Base-by-base conservation (phyloP, 2,888 invertebrate species). In the Apoda limacodes region DNA sequence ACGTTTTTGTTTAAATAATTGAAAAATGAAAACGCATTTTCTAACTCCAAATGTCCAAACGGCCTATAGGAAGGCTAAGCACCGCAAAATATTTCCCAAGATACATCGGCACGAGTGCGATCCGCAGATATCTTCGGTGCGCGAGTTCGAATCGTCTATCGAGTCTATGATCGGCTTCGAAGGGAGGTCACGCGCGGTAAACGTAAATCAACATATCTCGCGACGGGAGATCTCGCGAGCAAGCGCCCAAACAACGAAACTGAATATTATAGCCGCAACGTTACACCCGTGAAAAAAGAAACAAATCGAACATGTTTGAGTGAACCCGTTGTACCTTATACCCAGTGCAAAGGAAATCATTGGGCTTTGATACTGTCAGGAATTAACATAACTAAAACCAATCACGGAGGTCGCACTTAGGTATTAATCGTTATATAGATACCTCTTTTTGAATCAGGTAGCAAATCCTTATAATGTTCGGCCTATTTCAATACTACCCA, bases 151-250 rank as follows among this genome's bases (percentile, higher is more conserved):
- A 74, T 76, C 74, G 71, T 72, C 74, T 78, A 78, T 78, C 78
- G 70, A 68, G 48, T 63, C 72, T 74, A 75, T 75, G 75, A 78
- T 76, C 78, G 74, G 65, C 62, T 66, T 57, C 60, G 69, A 59
- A 65, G 67, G 70, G 67, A 56, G 78, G 80, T 80, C 80, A 78
- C 72, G 80, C 72, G 72, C 74, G 71, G 67, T 75, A 68, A 76
- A 75, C 78, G 78, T 80, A 80, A 80, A 80, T 78, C 80, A 78
- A 78, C 78, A 76, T 78, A 78, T 78, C 78, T 75, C 75, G 54
- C 78, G 68, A 70, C 75, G 74, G 75, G 78, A 71, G 72, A 78
- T 80, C 78, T 74, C 70, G 64, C 54, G 57, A 59, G 64, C 68
- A 66, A 63, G 68, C 64, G 67, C 63, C 63, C 60, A 55, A 55